Percentiles rank a stretch among this genome's conserved stretches.
Conservation (phyloP, 2,888 invertebrate genomes). For the Parnassius glacialis region DNA sequence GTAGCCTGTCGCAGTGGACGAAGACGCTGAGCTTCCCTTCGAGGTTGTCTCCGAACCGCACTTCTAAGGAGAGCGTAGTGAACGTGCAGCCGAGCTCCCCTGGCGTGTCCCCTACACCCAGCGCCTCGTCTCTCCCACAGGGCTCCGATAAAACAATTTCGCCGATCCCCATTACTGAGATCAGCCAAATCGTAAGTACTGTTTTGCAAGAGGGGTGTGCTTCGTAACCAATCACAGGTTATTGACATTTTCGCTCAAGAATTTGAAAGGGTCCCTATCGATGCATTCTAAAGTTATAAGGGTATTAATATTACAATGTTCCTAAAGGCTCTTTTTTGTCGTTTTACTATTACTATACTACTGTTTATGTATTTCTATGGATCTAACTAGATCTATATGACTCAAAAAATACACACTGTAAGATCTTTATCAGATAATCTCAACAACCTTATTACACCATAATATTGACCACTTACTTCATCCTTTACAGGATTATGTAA, state of each 20-base stretch:
- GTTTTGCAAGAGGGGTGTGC: constrained; percentile 27
- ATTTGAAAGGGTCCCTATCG: constrained; percentile 20
- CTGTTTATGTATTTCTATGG: too few species aligned
- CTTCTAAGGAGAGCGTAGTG: constrained; percentile 85
- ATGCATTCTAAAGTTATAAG: neutral
- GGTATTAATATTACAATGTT: constrained; percentile 1
- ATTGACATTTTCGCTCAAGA: constrained; percentile 21
- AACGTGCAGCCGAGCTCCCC: constrained; percentile 79
- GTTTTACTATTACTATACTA: neutral
- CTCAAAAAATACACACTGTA: too few species aligned
- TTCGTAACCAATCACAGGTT: constrained; percentile 8
- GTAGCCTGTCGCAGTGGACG: constrained; percentile 94
- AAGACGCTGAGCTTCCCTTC: constrained; percentile 94
- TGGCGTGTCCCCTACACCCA: constrained; percentile 83
- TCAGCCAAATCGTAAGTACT: constrained; percentile 84
- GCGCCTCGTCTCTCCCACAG: constrained; percentile 79
- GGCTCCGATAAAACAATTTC: constrained; percentile 79
- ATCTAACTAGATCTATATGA: too few species aligned
- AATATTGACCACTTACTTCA: constrained; percentile 29
- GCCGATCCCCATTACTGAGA: constrained; percentile 83
- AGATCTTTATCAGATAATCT: neutral
- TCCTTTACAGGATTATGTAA: constrained; percentile 31
- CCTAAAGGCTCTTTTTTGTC: neutral
- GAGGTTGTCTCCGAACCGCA: constrained; percentile 90
- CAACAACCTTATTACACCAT: constrained; percentile 26